Evolutionary conservation across 2,888 invertebrate species (phyloP).

Genomic region (Panopea generosa): DNA sequence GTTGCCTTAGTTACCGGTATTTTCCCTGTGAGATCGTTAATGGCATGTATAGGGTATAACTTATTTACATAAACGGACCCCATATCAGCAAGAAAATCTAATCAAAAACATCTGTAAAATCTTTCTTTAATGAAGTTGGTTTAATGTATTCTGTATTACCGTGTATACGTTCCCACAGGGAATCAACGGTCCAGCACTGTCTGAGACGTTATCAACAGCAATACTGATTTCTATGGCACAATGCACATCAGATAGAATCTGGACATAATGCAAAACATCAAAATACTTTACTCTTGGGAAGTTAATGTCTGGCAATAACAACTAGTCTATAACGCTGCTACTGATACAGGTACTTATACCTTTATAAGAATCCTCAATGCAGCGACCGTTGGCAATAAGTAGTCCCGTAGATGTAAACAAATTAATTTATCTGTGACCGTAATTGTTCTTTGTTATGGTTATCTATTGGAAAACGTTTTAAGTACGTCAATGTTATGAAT

Average conservation of each 20-base stretch:
- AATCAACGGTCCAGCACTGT: neutral
- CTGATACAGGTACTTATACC: conserved; percentile 17
- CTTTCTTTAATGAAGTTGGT: neutral
- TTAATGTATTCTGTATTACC: neutral
- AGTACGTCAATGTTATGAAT: neutral
- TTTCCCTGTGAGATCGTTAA: neutral
- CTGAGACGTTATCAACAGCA: too few relatives aligned
- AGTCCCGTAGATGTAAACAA: neutral
- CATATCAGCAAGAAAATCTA: neutral
- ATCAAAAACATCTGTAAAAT: conserved; percentile 3
- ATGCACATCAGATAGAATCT: conserved; percentile 17
- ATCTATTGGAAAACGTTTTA: neutral
- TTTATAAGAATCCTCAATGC: neutral
- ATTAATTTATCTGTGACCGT: neutral
- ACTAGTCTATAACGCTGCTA: conserved; percentile 15
- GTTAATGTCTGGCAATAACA: conserved; percentile 6
- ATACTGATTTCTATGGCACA: neutral
- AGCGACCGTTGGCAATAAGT: neutral
- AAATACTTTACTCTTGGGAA: conserved; percentile 1
- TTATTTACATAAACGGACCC: neutral
- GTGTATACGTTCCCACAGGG: neutral
- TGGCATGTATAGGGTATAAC: neutral
- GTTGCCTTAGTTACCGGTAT: neutral
- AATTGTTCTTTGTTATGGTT: neutral
- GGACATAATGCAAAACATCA: conserved; percentile 13